A percentile compares a stretch with the other conserved stretches of the same genome.
phyloP scores from a whole-genome alignment of 2,113 vertebrate species.

The Tylochromis polylepis region DNA sequence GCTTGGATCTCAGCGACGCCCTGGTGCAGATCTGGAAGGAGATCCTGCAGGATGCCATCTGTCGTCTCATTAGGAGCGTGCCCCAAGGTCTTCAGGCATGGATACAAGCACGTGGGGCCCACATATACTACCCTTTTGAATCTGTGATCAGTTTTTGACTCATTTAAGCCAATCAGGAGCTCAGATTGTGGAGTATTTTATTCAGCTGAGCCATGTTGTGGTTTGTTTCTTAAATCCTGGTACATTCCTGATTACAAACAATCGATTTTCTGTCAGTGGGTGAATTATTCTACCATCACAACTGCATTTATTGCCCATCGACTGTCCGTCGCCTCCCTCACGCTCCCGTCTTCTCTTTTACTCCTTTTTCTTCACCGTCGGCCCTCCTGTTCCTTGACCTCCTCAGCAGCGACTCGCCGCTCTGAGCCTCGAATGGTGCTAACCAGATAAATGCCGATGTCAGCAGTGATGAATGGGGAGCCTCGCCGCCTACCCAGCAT shows the following conservation, averaged over 20 bases:
- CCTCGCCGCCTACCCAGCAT: conserved; percentile 36
- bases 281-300: not conserved
- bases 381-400: not conserved
- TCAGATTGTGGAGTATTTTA: not conserved
- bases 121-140: not conserved
- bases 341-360: not conserved
- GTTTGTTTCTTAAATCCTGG: not conserved
- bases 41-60: not conserved
- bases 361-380: not conserved
- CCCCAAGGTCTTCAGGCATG: not conserved
- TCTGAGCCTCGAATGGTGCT: not conserved
- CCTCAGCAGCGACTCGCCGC: not conserved
- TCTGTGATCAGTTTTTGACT: not conserved
- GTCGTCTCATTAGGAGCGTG: fast-evolving
- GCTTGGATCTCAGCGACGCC: not conserved
- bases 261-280: not conserved
- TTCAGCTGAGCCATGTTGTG: not conserved
- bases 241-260: not conserved
- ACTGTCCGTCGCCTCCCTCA: not conserved
- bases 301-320: not conserved
- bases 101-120: not conserved
- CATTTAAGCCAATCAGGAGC: not conserved
- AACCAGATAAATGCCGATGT: conserved; percentile 44
- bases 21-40: not conserved
- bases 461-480: conserved; percentile 43